Percentiles rank a stretch among this genome's conserved stretches.
Evolutionary conservation across 2,888 invertebrate genomes (phyloP).

Genomic region (Trachelus stipa): DNA sequence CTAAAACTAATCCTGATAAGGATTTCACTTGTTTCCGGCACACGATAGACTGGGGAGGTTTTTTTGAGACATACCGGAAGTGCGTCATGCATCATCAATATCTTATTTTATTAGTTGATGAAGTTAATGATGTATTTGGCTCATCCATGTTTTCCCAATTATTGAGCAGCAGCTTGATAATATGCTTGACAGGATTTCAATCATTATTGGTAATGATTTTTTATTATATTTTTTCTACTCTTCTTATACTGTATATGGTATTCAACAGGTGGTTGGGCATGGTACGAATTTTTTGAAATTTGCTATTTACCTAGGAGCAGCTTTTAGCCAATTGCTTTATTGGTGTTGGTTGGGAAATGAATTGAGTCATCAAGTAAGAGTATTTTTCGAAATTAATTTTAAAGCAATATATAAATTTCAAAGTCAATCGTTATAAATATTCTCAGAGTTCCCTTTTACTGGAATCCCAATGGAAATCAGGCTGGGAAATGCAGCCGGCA

Average conservation of each 20-base stretch:
- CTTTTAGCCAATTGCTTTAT: conserved; percentile 46
- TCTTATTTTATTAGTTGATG: conserved; percentile 37
- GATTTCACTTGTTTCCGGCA: not conserved
- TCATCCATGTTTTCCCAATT: conserved; percentile 50
- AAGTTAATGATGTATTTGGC: conserved; percentile 44
- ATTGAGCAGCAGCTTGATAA: conserved; percentile 51
- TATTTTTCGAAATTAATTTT: not conserved
- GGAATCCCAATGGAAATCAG: conserved; percentile 45
- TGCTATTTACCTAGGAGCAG: conserved; percentile 43
- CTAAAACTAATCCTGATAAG: not conserved
- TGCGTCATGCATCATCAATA: conserved; percentile 47
- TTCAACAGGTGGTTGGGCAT: conserved; percentile 42
- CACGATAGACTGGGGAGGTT: not conserved
- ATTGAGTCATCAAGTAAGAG: conserved; percentile 42
- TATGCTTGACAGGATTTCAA: conserved; percentile 58
- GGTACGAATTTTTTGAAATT: conserved; percentile 44
- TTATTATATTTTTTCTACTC: not conserved
- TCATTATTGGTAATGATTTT: conserved; percentile 39
- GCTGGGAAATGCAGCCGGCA: conserved; percentile 40
- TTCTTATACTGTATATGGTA: not conserved
- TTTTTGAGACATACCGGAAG: conserved; percentile 12
- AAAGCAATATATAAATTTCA: not conserved
- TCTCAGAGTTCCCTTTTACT: conserved; percentile 17
- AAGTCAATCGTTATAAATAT: not conserved
- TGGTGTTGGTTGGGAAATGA: conserved; percentile 53